A percentile compares a stretch with the other conserved stretches of the same genome.
These are phyloP conservation scores for Oryzias curvinotus DNA, from an alignment of 2,113 vertebrate species.

Conservation along the genomic window DNA sequence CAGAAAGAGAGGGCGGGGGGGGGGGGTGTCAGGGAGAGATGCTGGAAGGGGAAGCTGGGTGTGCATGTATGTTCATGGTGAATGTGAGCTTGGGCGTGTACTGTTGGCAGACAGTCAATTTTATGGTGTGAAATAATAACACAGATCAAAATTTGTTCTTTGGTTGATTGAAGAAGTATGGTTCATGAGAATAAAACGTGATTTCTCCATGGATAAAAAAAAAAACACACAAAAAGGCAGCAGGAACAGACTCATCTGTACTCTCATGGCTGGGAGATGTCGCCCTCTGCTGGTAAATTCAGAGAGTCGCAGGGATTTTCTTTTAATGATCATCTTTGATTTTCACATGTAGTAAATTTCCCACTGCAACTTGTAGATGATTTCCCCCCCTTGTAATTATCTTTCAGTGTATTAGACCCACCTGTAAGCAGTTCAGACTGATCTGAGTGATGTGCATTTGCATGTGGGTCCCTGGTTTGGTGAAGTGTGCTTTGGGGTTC, in stretches of 20 bases:
- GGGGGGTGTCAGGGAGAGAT: slow-evolving; percentile 32
- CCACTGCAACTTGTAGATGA: no score
- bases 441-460: no score
- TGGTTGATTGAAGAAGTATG: not conserved
- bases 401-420: no score
- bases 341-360: no score
- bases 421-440: no score
- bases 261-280: not conserved
- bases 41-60: slow-evolving; percentile 8
- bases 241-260: not conserved
- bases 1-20: slow-evolving; percentile 21
- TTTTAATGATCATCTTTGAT: no score
- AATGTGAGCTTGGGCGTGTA: slow-evolving; percentile 6
- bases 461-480: no score
- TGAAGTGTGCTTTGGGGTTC: no score
- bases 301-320: not conserved
- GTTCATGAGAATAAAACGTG: slow-evolving; percentile 1
- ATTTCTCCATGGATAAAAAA: not conserved
- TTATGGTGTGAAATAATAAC: slow-evolving; percentile 1
- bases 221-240: not conserved
- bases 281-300: slow-evolving; percentile 48
- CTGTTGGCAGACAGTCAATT: slow-evolving; percentile 1
- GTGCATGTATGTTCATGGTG: not conserved
- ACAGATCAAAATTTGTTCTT: not conserved
- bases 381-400: no score